phyloP scores from a whole-genome alignment of 2,888 invertebrate genomes.

The Acrobasis repandana region DNA sequence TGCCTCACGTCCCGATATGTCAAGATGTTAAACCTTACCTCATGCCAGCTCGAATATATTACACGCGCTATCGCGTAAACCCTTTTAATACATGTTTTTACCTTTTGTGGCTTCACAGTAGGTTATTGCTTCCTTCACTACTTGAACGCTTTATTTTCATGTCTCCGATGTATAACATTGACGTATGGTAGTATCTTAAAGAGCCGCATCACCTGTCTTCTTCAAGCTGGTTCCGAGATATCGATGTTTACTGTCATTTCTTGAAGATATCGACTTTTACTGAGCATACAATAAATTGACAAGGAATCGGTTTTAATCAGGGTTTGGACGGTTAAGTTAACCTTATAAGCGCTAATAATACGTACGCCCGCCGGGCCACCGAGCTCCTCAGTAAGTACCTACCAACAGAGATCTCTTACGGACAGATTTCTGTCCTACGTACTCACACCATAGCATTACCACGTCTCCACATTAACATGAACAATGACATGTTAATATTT shows the following conservation, averaged over 20 bases:
- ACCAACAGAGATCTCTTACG: background rate
- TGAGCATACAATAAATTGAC: no score
- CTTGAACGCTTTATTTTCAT: slow-evolving; percentile 12
- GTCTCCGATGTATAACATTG: background rate
- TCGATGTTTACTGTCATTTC: background rate
- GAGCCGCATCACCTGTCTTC: background rate
- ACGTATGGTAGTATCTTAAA: background rate
- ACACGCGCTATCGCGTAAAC: background rate
- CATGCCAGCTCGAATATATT: slow-evolving; percentile 12
- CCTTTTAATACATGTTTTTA: slow-evolving; percentile 13
- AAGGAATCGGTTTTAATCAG: no score
- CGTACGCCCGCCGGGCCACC: no score
- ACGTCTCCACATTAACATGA: slow-evolving; percentile 1
- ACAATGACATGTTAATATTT: slow-evolving; percentile 15
- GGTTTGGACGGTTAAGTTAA: no score
- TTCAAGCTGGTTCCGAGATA: background rate
- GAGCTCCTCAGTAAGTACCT: background rate
- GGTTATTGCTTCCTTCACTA: slow-evolving; percentile 17
- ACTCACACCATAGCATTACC: slow-evolving; percentile 1
- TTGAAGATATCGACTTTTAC: no score
- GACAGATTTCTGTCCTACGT: background rate
- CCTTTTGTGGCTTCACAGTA: slow-evolving; percentile 18
- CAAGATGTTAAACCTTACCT: slow-evolving; percentile 18
- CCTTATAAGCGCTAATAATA: no score
- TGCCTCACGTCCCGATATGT: slow-evolving; percentile 5